Base-by-base conservation (phyloP, 1,140 invertebrate species). In the Drosophila subobscura region DNA sequence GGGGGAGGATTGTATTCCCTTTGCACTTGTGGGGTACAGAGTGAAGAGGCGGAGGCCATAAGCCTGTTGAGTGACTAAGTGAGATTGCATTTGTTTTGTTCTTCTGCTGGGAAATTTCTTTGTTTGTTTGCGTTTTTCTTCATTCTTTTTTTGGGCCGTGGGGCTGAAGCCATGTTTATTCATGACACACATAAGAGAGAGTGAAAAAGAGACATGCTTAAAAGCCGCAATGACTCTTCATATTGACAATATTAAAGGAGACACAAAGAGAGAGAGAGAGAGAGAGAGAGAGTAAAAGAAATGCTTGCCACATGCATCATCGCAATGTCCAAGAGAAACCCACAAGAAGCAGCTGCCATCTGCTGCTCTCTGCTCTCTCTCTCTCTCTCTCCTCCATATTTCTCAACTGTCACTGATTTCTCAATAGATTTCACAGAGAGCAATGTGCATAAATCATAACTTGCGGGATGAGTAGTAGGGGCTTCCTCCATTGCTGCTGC, bases 391-490 rank as follows among this genome's bases (percentile, higher is more conserved):
- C 14, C 29, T 71, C 76, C 72, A 85, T 77, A 85, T 85, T 80
- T 85, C 71, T 59, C 72, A 73, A 72, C 68, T 86, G 81, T 85
- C 81, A 86, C 73, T 86, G 81, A 85, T 85, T 85, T 85, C 81
- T 85, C 81, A 85, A 85, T 85, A 85, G 81, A 86, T 85, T 85
- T 85, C 77, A 74, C 73, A 74, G 67, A 37, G n/a, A 54, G 79
- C 60, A 85, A 80, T 85, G 74, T 85, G 81, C 81, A 85, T 86
- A 85, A 85, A 85, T 85, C 81, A 85, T 86, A 80, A 59, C 49
- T 50, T 40, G 76, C 33, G 60, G 53, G 46, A 44, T 46, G 42
- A 56, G 33, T 0, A 4, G 33, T 4, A 37, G 42, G 45, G 5
- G 44, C n/a, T 29, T 25, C 8, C 22, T 25, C n/a, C 23, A 56